Evolutionary conservation across 1,140 invertebrate species (phyloP).

Genomic region (Atta colombica): DNA sequence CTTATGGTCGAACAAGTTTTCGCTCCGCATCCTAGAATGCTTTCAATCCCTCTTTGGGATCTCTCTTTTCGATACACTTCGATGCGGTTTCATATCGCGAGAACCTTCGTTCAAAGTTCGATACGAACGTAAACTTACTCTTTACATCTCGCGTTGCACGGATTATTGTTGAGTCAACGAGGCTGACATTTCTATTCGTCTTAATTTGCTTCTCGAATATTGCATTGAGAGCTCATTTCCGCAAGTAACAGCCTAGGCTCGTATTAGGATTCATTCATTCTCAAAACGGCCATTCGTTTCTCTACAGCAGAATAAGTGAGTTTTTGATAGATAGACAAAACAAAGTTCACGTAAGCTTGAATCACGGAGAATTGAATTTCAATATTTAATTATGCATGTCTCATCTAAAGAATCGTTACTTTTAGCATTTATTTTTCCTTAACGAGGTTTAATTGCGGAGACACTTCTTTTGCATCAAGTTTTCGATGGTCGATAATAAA

Average conservation of each 20-base stretch:
- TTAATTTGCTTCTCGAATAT: background rate
- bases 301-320: background rate
- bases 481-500: background rate
- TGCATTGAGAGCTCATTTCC: background rate
- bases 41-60: constrained; percentile 65
- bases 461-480: background rate
- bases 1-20: constrained; percentile 70
- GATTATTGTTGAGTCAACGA: constrained; percentile 63
- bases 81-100: constrained; percentile 45
- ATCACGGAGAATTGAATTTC: background rate
- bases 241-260: background rate
- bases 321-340: background rate
- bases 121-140: constrained; percentile 67
- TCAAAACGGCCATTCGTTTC: constrained; percentile 2
- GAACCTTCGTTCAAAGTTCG: constrained; percentile 25
- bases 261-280: background rate
- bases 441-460: constrained; percentile 15
- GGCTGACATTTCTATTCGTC: constrained; percentile 49
- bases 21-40: constrained; percentile 53
- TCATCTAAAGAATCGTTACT: background rate
- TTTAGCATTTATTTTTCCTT: background rate
- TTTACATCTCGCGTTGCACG: constrained; percentile 31
- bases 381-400: constrained; percentile 45
- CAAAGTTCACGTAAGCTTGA: background rate
- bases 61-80: constrained; percentile 58